phyloP scores from a whole-genome alignment of 2,113 vertebrate genomes.

The Gavia stellata region DNA sequence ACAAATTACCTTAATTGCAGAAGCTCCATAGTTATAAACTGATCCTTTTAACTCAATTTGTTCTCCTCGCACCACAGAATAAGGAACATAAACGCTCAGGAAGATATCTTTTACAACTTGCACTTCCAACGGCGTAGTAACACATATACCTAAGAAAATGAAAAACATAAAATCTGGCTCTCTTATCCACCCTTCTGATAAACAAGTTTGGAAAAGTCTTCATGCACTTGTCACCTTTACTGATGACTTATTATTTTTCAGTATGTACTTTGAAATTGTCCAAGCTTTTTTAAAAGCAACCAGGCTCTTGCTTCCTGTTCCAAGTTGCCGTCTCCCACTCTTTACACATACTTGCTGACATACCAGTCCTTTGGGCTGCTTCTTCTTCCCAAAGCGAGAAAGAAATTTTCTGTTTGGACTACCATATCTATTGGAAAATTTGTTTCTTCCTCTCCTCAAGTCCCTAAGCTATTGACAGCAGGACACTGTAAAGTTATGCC shows the following conservation, averaged over 20 bases:
- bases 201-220: not conserved
- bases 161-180: not conserved
- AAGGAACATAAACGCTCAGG: constrained; percentile 82
- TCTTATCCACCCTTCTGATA: not conserved
- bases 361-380: not conserved
- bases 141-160: constrained; percentile 81
- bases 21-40: constrained; percentile 79
- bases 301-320: not conserved
- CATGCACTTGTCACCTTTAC: not conserved
- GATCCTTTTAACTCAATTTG: constrained; percentile 86
- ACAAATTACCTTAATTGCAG: constrained; percentile 52
- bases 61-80: constrained; percentile 91
- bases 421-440: not conserved
- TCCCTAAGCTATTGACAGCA: not conserved
- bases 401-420: not conserved
- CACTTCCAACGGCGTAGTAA: constrained; percentile 75
- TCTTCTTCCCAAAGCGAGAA: not conserved
- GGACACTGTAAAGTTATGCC: not conserved
- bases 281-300: not conserved
- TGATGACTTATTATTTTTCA: not conserved
- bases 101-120: constrained; percentile 79
- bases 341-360: not conserved
- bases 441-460: not conserved
- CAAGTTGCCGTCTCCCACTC: not conserved
- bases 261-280: not conserved